Percentiles rank a stretch among this genome's conserved stretches.
phyloP scores from a whole-genome alignment of 2,888 invertebrate genomes.

The Antheraea assamensis region DNA sequence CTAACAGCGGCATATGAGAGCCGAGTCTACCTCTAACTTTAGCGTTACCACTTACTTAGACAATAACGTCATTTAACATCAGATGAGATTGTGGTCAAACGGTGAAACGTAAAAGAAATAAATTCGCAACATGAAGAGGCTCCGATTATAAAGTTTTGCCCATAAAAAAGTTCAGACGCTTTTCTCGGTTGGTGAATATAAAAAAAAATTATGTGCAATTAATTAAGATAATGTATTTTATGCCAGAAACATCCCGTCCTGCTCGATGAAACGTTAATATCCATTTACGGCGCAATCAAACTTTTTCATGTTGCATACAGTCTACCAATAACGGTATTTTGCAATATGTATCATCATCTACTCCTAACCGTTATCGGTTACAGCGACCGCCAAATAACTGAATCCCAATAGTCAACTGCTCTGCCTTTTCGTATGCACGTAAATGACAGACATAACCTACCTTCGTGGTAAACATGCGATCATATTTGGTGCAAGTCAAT shows the following conservation, averaged over 20 bases:
- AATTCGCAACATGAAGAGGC: background rate
- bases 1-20: no score
- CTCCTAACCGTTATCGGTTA: no score
- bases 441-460: no score
- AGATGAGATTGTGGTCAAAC: no score
- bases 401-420: no score
- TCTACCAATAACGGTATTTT: background rate
- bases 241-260: background rate
- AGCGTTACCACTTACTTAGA: no score
- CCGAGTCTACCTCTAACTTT: no score
- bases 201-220: background rate
- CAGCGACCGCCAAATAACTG: no score
- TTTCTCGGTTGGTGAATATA: background rate
- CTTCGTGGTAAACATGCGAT: no score
- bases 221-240: background rate
- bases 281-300: background rate
- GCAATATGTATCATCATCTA: background rate
- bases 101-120: background rate
- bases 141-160: background rate
- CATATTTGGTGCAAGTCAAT: no score
- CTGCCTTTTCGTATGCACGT: no score
- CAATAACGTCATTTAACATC: no score
- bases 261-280: background rate
- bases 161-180: background rate
- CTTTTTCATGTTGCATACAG: background rate